These are phyloP conservation scores for Peromyscus aztecus DNA, from an alignment of 2,797 vertebrate species.

Conservation along the genomic window DNA sequence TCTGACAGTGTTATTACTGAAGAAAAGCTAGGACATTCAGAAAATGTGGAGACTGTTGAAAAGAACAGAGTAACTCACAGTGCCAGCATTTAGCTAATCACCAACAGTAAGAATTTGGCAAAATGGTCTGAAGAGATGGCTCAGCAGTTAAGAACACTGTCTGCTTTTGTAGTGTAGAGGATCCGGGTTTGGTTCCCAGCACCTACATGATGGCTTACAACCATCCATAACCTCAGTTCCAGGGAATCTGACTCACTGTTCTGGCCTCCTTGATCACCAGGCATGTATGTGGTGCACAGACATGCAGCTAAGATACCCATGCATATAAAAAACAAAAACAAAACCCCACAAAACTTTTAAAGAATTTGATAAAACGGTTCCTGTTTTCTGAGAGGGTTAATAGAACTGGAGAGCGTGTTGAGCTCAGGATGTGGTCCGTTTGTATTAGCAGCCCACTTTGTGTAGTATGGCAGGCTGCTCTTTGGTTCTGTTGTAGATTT, in stretches of 20 bases:
- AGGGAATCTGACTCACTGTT: not conserved
- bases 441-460: not conserved
- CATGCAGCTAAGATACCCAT: not conserved
- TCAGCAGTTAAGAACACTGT: not conserved
- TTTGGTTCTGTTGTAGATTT: not conserved
- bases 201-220: not conserved
- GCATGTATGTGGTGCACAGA: not conserved
- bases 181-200: not conserved
- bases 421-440: not conserved
- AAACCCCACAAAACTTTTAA: not conserved
- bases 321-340: not conserved
- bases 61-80: not conserved
- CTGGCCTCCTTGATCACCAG: not conserved
- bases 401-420: not conserved
- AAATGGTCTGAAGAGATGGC: not conserved
- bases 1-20: slow-evolving; percentile 2
- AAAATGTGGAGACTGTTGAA: slow-evolving; percentile 8
- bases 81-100: not conserved
- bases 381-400: not conserved
- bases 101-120: not conserved
- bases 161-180: not conserved
- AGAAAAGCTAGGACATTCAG: not conserved
- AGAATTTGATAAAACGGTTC: not conserved
- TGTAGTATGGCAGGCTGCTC: not conserved
- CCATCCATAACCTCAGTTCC: not conserved